phyloP scores from a whole-genome alignment of 2,888 invertebrate species.

The Pristionchus exspectatus region DNA sequence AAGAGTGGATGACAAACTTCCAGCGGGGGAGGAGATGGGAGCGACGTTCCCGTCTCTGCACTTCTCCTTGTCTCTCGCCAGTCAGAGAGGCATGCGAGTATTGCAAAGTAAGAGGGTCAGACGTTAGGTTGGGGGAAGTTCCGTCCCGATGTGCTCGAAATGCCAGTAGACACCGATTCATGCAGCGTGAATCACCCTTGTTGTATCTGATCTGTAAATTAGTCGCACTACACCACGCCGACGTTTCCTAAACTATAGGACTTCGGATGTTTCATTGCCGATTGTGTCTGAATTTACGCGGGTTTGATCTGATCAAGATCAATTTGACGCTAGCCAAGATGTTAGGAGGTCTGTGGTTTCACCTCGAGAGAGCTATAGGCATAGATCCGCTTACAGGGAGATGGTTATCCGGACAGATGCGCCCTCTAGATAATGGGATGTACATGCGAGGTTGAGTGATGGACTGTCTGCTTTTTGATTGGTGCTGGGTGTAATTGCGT shows the following conservation, averaged over 20 bases:
- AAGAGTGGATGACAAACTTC: background rate
- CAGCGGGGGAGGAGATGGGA: background rate
- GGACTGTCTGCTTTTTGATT: background rate
- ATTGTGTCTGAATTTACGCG: too few species aligned
- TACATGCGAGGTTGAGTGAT: background rate
- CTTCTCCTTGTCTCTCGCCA: too few species aligned
- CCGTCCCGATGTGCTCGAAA: background rate
- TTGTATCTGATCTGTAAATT: background rate
- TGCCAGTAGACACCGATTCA: too few species aligned
- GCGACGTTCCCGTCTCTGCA: too few species aligned
- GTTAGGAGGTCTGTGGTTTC: slow-evolving; percentile 2
- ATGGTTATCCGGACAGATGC: background rate
- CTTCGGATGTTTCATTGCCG: too few species aligned
- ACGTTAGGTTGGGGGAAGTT: background rate
- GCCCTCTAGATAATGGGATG: slow-evolving; percentile 1
- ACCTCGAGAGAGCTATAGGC: background rate
- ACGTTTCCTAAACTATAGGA: too few species aligned
- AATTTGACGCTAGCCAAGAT: background rate
- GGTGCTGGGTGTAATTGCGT: background rate
- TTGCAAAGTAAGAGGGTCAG: too few species aligned
- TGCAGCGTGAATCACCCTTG: background rate
- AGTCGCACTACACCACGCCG: too few species aligned
- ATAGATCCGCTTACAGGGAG: slow-evolving; percentile 26
- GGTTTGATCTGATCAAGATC: too few species aligned
- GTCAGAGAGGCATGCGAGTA: too few species aligned